phyloP scores from a whole-genome alignment of 2,113 vertebrate species.

The Camelus bactrianus region DNA sequence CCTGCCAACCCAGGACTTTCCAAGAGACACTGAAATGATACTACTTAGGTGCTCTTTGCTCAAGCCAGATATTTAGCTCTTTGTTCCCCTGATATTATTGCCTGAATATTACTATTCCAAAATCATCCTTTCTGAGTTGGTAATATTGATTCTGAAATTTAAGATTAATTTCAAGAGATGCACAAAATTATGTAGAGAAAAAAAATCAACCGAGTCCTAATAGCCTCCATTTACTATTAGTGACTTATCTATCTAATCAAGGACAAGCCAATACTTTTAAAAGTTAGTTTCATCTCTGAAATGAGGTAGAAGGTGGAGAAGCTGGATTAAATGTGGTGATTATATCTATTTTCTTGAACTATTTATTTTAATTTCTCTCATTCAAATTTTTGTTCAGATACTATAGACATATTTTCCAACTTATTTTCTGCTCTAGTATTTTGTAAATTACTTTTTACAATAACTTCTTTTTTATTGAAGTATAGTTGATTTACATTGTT shows the following conservation, averaged over 20 bases:
- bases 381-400: not conserved
- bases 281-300: not conserved
- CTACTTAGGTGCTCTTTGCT: not conserved
- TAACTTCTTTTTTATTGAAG: not conserved
- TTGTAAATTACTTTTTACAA: not conserved
- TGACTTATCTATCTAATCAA: not conserved
- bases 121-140: not conserved
- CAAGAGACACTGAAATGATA: not conserved
- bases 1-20: not conserved
- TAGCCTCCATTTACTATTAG: not conserved
- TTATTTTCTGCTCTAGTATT: conserved; percentile 8
- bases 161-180: conserved; percentile 14
- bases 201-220: not conserved
- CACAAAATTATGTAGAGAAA: not conserved
- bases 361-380: not conserved
- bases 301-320: not conserved
- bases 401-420: not conserved
- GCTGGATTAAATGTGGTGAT: not conserved
- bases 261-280: not conserved
- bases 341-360: not conserved
- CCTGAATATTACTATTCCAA: not conserved
- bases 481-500: too few relatives aligned
- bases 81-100: not conserved
- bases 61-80: not conserved
- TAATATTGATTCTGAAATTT: not conserved